Percentiles rank a stretch among this genome's conserved stretches.
Conservation (phyloP, 2,113 vertebrate genomes). For the Chlorodrepanis virens region DNA sequence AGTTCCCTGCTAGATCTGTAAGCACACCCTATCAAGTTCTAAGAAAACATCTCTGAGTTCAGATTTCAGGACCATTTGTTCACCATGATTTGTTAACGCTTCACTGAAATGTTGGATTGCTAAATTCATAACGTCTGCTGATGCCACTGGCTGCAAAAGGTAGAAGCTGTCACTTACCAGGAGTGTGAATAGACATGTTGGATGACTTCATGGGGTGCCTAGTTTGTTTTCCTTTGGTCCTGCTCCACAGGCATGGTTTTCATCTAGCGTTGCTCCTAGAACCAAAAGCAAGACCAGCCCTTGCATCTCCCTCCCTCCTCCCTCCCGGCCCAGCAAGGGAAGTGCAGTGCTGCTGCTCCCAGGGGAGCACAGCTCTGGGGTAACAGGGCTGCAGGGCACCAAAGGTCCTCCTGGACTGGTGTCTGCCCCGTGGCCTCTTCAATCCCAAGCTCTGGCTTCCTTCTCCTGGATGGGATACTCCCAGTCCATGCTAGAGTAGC, state of each 20-base stretch:
- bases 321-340: not conserved
- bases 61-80: constrained; percentile 12
- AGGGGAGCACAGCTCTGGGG: not conserved
- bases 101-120: not conserved
- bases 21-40: not conserved
- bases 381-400: not conserved
- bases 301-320: not conserved
- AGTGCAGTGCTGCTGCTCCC: not conserved
- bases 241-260: not conserved
- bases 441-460: not conserved
- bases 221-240: constrained; percentile 1
- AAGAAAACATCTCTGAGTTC: not conserved
- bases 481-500: not conserved
- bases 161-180: not conserved
- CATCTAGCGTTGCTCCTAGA: not conserved
- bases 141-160: not conserved
- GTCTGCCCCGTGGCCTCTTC: not conserved
- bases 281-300: not conserved
- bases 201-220: not conserved
- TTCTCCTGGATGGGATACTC: not conserved
- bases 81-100: not conserved
- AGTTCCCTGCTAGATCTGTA: not conserved
- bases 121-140: not conserved
- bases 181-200: not conserved
- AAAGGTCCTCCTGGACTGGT: not conserved